Evolutionary conservation across 1,140 invertebrate species (phyloP).

Genomic region (Neotoxoptera formosana): DNA sequence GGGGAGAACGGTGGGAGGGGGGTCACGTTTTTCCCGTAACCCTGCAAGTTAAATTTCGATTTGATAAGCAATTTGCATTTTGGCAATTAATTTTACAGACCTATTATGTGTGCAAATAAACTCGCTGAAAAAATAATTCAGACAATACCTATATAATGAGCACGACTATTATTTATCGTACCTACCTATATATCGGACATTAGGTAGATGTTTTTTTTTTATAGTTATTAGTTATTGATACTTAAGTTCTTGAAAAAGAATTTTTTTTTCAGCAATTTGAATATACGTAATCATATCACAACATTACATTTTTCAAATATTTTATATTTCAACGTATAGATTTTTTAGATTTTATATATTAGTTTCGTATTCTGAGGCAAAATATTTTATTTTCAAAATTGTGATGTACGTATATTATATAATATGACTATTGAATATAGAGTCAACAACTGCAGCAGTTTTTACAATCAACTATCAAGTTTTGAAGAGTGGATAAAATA

Average conservation of each 20-base stretch:
- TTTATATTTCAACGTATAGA: background rate
- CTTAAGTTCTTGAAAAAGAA: too few relatives aligned
- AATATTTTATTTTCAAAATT: background rate
- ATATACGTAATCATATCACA: background rate
- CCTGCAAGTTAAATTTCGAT: background rate
- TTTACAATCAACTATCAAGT: background rate
- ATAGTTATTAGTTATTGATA: background rate
- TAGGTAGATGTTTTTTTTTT: background rate
- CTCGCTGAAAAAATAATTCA: background rate
- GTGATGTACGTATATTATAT: background rate
- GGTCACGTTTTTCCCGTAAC: background rate
- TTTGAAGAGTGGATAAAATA: background rate
- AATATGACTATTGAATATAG: background rate
- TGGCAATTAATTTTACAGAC: background rate
- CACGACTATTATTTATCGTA: background rate
- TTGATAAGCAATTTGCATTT: background rate
- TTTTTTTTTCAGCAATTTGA: background rate
- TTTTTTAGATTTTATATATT: too few relatives aligned
- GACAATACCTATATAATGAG: background rate
- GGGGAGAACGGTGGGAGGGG: too few relatives aligned
- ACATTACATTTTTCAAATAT: background rate
- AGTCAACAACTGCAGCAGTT: background rate
- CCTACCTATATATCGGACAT: background rate
- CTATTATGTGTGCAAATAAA: background rate
- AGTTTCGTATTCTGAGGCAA: background rate